Evolutionary conservation across 2,888 invertebrate genomes (phyloP).

Genomic region (Craniophora ligustri): DNA sequence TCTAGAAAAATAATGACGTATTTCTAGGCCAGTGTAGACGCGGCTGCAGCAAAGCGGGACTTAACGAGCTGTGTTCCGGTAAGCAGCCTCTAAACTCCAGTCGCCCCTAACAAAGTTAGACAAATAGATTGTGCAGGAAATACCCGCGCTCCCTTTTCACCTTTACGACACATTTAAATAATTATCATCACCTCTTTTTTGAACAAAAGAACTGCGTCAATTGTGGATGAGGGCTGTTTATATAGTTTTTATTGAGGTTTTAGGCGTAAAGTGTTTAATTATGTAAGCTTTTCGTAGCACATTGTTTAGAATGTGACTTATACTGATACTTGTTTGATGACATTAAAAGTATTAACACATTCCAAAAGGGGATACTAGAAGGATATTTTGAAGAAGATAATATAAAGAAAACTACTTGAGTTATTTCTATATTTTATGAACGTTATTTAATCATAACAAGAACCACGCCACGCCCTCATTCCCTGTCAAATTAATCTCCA

Average conservation of each 20-base stretch:
- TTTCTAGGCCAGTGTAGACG: constrained; percentile 31
- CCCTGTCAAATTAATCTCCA: constrained; percentile 16
- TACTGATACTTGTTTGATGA: no score
- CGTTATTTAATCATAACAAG: neutral
- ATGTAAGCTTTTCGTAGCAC: no score
- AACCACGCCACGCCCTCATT: neutral
- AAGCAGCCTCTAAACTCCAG: constrained; percentile 61
- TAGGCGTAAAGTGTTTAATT: no score
- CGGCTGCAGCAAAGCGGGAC: constrained; percentile 59
- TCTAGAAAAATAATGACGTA: constrained; percentile 15
- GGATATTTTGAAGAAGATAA: no score
- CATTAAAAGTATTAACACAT: no score
- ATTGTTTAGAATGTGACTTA: no score
- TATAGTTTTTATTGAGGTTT: neutral
- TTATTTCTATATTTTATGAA: neutral
- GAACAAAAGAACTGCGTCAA: neutral
- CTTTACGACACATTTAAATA: constrained; percentile 46
- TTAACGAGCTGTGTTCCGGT: constrained; percentile 67
- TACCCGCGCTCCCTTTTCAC: constrained; percentile 53
- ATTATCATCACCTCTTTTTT: constrained; percentile 29
- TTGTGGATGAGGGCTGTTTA: neutral
- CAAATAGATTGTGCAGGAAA: constrained; percentile 69
- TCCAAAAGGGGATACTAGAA: no score
- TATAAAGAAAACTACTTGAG: no score
- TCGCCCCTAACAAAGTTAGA: constrained; percentile 62